These are phyloP conservation scores for Neolamprologus longior DNA, from an alignment of 2,113 vertebrate species.

Conservation along the genomic window DNA sequence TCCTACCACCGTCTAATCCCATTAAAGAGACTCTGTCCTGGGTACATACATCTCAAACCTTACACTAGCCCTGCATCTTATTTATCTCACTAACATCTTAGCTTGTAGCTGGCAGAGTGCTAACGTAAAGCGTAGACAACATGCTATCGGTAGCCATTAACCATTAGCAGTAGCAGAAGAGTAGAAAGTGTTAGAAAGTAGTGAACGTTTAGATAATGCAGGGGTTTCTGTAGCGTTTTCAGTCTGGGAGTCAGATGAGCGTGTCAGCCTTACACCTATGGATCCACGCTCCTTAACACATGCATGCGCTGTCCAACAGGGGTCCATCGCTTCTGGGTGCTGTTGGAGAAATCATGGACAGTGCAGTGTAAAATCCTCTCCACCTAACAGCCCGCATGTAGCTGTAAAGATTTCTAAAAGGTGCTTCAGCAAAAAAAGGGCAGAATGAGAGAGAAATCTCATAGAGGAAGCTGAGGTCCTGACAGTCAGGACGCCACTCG, in stretches of 20 bases:
- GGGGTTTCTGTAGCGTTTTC: not conserved
- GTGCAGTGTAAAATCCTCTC: not conserved
- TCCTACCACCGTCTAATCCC: slow-evolving; percentile 59
- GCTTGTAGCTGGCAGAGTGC: slow-evolving; percentile 26
- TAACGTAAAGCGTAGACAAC: not conserved
- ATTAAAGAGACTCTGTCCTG: slow-evolving; percentile 38
- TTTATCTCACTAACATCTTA: slow-evolving; percentile 28
- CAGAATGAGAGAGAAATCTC: not conserved
- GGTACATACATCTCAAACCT: slow-evolving; percentile 13
- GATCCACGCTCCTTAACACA: not conserved
- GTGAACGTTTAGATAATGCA: not conserved
- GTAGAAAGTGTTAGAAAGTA: not conserved
- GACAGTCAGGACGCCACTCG: not conserved
- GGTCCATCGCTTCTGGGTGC: not conserved
- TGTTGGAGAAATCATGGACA: not conserved
- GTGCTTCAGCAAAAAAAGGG: slow-evolving; percentile 20
- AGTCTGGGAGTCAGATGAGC: not conserved
- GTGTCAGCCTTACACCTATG: not conserved
- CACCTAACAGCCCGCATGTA: not conserved
- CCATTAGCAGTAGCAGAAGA: not conserved
- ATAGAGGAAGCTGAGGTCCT: not conserved
- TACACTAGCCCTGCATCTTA: not conserved
- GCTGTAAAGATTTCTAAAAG: not conserved
- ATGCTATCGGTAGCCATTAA: not conserved
- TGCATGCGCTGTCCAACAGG: not conserved